A percentile compares a stretch with the other conserved stretches of the same genome.
These are phyloP conservation scores for Cephus runcator DNA, from an alignment of 2,888 invertebrate species.

Conservation along the genomic window DNA sequence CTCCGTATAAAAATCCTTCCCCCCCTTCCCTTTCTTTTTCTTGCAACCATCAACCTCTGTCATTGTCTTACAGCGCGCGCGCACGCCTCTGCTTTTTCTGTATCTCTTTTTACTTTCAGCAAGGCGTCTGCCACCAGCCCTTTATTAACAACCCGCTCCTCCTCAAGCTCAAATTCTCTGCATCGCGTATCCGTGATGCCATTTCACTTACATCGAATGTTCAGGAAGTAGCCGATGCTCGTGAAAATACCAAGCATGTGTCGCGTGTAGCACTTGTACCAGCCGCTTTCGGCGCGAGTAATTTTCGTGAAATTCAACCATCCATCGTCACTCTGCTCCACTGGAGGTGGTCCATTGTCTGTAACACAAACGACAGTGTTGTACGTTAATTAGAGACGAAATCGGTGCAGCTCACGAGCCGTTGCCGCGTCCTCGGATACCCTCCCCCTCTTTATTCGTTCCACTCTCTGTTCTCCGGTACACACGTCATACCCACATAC, in stretches of 20 bases:
- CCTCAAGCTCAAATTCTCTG: background rate
- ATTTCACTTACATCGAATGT: constrained; percentile 82
- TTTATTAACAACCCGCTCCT: background rate
- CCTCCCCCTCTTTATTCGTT: background rate
- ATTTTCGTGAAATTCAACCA: constrained; percentile 88
- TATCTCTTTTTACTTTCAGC: background rate
- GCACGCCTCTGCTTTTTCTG: background rate
- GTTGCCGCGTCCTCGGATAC: background rate
- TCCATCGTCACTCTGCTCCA: constrained; percentile 79
- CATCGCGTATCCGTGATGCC: background rate
- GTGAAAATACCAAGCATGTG: constrained; percentile 88
- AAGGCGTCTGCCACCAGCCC: background rate
- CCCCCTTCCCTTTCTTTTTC: background rate
- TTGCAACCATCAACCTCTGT: background rate
- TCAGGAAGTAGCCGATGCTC: constrained; percentile 90
- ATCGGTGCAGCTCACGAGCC: background rate
- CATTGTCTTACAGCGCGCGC: background rate
- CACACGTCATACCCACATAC: background rate
- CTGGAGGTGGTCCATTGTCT: constrained; percentile 65
- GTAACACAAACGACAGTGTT: constrained; percentile 43
- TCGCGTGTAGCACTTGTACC: constrained; percentile 91
- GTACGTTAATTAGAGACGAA: background rate
- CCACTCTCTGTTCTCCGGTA: background rate
- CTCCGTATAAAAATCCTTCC: background rate
- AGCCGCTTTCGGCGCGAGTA: constrained; percentile 84